Evolutionary conservation across 2,113 vertebrate genomes (phyloP).

Genomic region (Sceloporus undulatus): DNA sequence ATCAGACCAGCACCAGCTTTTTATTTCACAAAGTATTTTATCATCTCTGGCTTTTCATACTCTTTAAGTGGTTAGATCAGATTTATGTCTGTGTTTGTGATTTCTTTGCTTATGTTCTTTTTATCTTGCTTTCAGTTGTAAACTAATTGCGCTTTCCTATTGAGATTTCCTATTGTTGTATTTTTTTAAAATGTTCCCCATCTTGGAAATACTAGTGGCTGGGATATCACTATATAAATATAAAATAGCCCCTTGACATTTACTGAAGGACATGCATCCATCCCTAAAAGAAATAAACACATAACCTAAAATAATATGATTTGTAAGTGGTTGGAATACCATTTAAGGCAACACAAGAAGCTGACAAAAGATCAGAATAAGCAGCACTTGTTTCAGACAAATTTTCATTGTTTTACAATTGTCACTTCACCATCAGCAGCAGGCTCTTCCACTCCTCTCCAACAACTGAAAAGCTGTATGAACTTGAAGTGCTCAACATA

Average conservation of each 20-base stretch:
- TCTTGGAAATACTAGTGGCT: neutral
- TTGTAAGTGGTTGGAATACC: conserved; percentile 49
- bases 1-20: neutral
- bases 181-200: neutral
- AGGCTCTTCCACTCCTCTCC: neutral
- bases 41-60: conserved; percentile 1
- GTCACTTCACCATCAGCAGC: conserved; percentile 63
- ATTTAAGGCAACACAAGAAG: conserved; percentile 33
- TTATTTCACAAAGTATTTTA: neutral
- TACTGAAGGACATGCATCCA: neutral
- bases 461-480: conserved; percentile 65
- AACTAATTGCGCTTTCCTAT: neutral
- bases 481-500: conserved; percentile 80
- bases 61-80: neutral
- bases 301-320: neutral
- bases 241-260: neutral
- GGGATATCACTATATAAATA: neutral
- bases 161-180: neutral
- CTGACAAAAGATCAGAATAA: conserved; percentile 59
- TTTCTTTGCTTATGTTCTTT: neutral
- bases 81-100: neutral
- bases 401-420: conserved; percentile 75
- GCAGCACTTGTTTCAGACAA: conserved; percentile 67
- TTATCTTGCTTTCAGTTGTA: neutral
- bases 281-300: conserved; percentile 29